Conservation (phyloP, 2,888 invertebrate species). For the Proisotoma minuta region DNA sequence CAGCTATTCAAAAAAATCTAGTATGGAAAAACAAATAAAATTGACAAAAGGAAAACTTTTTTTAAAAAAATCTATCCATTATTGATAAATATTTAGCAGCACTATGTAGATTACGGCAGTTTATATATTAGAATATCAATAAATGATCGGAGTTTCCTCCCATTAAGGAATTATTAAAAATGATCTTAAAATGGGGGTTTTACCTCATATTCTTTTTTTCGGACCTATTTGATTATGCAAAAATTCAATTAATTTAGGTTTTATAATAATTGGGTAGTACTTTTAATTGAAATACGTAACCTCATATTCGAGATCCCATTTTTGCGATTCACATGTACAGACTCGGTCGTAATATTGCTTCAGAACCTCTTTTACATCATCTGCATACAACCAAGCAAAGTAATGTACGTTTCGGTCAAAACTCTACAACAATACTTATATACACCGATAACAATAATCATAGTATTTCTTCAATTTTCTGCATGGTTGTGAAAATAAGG, state of each 20-base stretch:
- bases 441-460: neutral
- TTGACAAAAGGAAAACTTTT: neutral
- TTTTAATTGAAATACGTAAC: conserved; percentile 67
- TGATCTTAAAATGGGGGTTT: conserved; percentile 1
- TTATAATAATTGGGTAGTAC: conserved; percentile 59
- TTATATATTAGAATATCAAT: no score
- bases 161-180: no score
- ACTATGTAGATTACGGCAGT: neutral
- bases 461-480: neutral
- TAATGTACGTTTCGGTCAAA: no score
- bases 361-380: conserved; percentile 84
- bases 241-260: neutral
- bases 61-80: neutral
- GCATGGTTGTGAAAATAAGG: neutral
- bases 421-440: neutral
- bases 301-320: conserved; percentile 99
- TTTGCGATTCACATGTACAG: conserved; percentile 96
- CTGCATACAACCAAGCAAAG: conserved; percentile 53
- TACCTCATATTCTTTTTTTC: conserved; percentile 40
- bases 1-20: conserved; percentile 6
- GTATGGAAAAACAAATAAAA: neutral
- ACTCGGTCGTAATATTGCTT: conserved; percentile 95
- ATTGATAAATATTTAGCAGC: conserved; percentile 1
- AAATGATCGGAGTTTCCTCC: no score
- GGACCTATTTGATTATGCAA: neutral